A percentile compares a stretch with the other conserved stretches of the same genome.
phyloP scores from a whole-genome alignment of 1,140 invertebrate genomes.

The Megathymus violae region DNA sequence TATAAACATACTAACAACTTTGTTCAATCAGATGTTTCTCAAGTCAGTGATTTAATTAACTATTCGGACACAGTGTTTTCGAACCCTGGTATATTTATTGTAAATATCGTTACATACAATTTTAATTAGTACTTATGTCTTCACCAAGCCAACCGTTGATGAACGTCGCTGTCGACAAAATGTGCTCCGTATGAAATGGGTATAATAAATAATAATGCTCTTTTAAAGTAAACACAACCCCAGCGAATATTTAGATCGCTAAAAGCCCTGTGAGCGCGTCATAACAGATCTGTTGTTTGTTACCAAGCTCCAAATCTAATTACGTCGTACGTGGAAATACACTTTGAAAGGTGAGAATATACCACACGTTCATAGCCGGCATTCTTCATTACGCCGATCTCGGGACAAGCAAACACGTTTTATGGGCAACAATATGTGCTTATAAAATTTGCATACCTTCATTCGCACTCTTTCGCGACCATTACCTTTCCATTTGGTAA shows the following conservation, averaged over 20 bases:
- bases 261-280: conserved; percentile 20
- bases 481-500: conserved; percentile 83
- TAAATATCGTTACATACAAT: no score
- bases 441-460: conserved; percentile 83
- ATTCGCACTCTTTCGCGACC: conserved; percentile 79
- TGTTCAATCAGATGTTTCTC: no score
- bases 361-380: conserved; percentile 47
- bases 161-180: neutral
- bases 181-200: neutral
- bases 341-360: conserved; percentile 48
- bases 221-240: conserved; percentile 21
- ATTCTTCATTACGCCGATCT: conserved; percentile 64
- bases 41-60: no score
- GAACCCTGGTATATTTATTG: no score
- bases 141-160: neutral
- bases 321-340: conserved; percentile 59
- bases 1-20: no score
- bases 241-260: conserved; percentile 19
- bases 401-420: conserved; percentile 56
- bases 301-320: conserved; percentile 53
- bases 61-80: no score
- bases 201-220: conserved; percentile 8
- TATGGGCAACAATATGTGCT: conserved; percentile 71
- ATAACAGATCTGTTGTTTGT: conserved; percentile 34
- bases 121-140: neutral